Base-by-base conservation (phyloP, 2,888 invertebrate species). In the Theristus sp. region DNA sequence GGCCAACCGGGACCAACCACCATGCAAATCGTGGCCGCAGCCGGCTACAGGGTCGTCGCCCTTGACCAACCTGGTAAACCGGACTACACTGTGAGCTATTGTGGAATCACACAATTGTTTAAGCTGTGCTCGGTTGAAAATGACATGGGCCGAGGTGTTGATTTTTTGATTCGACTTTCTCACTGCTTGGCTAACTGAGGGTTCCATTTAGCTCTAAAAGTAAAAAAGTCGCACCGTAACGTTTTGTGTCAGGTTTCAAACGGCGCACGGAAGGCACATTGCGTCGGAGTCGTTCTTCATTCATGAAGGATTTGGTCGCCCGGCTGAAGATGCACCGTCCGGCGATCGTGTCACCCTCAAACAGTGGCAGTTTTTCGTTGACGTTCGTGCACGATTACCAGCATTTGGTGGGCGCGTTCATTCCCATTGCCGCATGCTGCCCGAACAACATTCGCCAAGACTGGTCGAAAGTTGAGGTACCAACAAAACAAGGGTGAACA, bases 41-140 rank as follows among this genome's bases (percentile, higher is more conserved):
- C 75, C 63, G 78, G 78, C 1, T 75, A 75, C 64, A 64, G 67
- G 2, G 73, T 72, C 17, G 69, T 77, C 6, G 78, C 79, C 60
- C 66, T 79, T 57, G 79, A 79, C 67, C 67, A 79, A 30, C 79
- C 79, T 65, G 76, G 77, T 77, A n/a, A n/a, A n/a, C n/a, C n/a
- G n/a, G n/a, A n/a, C n/a, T n/a, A n/a, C n/a, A n/a, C n/a, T n/a
- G n/a, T n/a, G n/a, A n/a, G n/a, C n/a, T n/a, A n/a, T n/a, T n/a
- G n/a, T n/a, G n/a, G n/a, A n/a, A n/a, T n/a, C n/a, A n/a, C n/a
- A n/a, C n/a, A n/a, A n/a, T n/a, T n/a, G n/a, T n/a, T n/a, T n/a
- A n/a, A n/a, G n/a, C n/a, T n/a, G n/a, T n/a, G n/a, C n/a, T n/a
- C n/a, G n/a, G n/a, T n/a, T n/a, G n/a, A n/a, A n/a, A n/a, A n/a